phyloP scores from a whole-genome alignment of 2,113 vertebrate genomes.

The Martes martes region DNA sequence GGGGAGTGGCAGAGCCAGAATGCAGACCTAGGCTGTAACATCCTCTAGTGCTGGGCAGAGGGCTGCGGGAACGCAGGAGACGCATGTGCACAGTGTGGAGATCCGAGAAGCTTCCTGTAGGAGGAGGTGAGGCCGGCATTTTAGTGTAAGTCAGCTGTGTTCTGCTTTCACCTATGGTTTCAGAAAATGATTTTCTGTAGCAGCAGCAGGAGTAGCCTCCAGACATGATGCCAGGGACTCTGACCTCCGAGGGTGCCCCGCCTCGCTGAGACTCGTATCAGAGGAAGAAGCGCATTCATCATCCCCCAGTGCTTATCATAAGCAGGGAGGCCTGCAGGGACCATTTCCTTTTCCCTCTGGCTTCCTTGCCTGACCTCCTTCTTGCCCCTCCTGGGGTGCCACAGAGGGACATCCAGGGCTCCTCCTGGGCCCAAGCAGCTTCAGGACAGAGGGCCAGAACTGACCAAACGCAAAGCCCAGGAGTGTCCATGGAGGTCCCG shows the following conservation, averaged over 20 bases:
- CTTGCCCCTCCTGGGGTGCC: not conserved
- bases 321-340: not conserved
- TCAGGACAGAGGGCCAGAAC: not conserved
- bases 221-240: not conserved
- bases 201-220: not conserved
- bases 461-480: not conserved
- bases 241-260: no score
- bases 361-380: not conserved
- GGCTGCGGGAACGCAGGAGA: not conserved
- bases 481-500: not conserved
- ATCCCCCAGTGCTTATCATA: not conserved
- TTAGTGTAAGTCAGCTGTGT: not conserved
- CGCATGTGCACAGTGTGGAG: not conserved
- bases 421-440: not conserved
- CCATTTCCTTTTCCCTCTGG: not conserved
- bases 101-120: not conserved
- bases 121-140: not conserved
- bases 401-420: not conserved
- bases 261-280: not conserved
- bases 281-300: not conserved
- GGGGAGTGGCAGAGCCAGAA: not conserved
- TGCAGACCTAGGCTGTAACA: not conserved
- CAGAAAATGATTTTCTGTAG: not conserved
- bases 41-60: not conserved
- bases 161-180: not conserved